Conservation (phyloP, 2,113 vertebrate species). For the Tringa solitaria region DNA sequence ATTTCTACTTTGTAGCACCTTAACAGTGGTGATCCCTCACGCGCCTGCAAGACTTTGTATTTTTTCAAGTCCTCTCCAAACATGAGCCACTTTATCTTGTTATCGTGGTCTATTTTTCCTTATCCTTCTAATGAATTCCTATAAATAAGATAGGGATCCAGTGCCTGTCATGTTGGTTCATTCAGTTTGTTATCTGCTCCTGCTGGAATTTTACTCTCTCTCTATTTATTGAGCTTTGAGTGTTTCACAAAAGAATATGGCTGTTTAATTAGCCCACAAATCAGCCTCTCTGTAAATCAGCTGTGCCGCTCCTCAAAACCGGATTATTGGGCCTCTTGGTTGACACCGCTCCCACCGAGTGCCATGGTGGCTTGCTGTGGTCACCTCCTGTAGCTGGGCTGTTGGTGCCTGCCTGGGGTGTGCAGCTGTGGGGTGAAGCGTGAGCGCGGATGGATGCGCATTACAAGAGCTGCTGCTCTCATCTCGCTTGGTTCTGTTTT, state of each 20-base stretch:
- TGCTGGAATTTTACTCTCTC: constrained; percentile 43
- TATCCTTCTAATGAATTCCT: constrained; percentile 55
- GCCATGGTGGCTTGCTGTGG: neutral
- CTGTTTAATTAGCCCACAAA: constrained; percentile 57
- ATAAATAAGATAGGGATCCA: constrained; percentile 54
- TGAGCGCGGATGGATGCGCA: rapidly evolving
- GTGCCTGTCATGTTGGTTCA: constrained; percentile 10
- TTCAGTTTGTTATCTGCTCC: constrained; percentile 34
- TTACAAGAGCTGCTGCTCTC: neutral
- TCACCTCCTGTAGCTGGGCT: neutral
- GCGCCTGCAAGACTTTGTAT: neutral
- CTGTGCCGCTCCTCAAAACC: neutral
- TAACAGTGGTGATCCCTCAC: neutral
- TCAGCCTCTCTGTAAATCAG: constrained; percentile 17
- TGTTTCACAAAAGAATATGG: constrained; percentile 50
- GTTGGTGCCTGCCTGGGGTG: neutral
- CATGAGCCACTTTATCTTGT: neutral
- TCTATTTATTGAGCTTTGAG: constrained; percentile 4
- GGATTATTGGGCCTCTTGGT: neutral
- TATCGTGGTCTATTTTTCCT: neutral
- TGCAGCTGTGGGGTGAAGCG: neutral
- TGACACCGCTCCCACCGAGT: neutral
- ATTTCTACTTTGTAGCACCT: neutral
- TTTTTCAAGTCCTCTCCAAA: neutral
- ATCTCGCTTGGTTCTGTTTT: neutral